Evolutionary conservation across 2,888 invertebrate genomes (phyloP), one percentile per base, ranked within the genome.

Genomic region (Arrhopalites spinosus): DNA sequence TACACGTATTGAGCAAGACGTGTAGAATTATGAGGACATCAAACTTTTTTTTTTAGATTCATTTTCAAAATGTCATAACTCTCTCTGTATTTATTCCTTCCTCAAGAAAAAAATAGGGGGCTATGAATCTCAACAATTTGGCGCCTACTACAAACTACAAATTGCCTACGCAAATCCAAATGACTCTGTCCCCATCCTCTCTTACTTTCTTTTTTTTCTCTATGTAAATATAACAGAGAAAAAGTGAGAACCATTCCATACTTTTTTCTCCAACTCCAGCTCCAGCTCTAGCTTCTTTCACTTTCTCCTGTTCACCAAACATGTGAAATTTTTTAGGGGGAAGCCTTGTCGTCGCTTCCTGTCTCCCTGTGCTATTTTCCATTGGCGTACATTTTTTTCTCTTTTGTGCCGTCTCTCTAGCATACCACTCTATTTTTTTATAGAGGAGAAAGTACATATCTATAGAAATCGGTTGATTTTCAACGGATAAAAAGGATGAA

Each of bases 91-190:
- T 53, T 53, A 20, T 20, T 20, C 23, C 7, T 53, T 20, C 7
- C 23, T 53, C 53, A 53, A 17, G 53, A 15, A 53, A 17, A 53
- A 17, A 20, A 15, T 17, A 17, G 5, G 53, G 5, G 53, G 53
- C 53, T 8, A 17, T 36, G 36, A 36, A 36, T 72, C 73, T 27
- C 61, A 23, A 25, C n/a, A n/a, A 23, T 61, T 61, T 61, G n/a
- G 20, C 61, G 13, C 13, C 61, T 23, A 1, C 36, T 36, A 36
- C 36, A 36, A 36, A 1, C 36, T 36, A 36, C 36, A 36, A 36
- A 36, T 36, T 36, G 36, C 36, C 36, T 7, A 36, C 36, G 5
- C 3, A 36, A 36, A 36, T 36, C 36, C 36, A 36, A 36, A 36
- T 36, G 3, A 36, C 36, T 50, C 20, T 50, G 20, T 53, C 20